Evolutionary conservation across 1,140 invertebrate genomes (phyloP).

Genomic region (Trichogramma pretiosum): DNA sequence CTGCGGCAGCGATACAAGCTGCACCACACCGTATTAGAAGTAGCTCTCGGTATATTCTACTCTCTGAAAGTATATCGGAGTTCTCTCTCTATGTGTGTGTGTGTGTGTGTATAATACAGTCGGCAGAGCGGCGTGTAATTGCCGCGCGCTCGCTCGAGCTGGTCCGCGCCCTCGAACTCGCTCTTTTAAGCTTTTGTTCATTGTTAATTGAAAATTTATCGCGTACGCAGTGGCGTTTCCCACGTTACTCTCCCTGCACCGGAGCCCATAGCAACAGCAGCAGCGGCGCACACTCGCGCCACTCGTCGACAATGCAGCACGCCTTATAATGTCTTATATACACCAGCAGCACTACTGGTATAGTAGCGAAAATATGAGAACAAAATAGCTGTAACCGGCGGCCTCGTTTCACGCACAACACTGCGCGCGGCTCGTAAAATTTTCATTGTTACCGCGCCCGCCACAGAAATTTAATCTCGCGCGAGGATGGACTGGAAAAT

Average conservation of each 20-base stretch:
- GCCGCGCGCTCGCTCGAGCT: neutral
- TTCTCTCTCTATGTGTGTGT: neutral
- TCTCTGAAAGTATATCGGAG: too few species aligned
- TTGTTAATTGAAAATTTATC: conserved; percentile 16
- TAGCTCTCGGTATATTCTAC: too few species aligned
- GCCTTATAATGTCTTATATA: too few species aligned
- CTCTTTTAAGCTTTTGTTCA: conserved; percentile 8
- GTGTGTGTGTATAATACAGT: neutral
- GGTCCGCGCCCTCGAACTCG: neutral
- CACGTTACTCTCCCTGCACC: neutral
- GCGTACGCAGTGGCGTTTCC: conserved; percentile 6
- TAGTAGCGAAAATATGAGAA: conserved; percentile 11
- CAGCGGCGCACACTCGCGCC: too few species aligned
- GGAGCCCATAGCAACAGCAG: neutral
- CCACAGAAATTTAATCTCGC: neutral
- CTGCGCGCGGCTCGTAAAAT: neutral
- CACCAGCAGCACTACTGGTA: too few species aligned
- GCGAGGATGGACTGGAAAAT: neutral
- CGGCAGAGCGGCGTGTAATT: neutral
- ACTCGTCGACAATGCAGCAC: too few species aligned
- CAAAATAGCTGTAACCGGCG: neutral
- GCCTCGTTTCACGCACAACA: neutral
- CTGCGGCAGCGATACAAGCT: too few species aligned
- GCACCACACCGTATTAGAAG: too few species aligned
- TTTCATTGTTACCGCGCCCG: neutral